Percentiles rank a stretch among this genome's conserved stretches.
Conservation (phyloP, 2,888 invertebrate genomes). For the Anagyrus pseudococci region DNA sequence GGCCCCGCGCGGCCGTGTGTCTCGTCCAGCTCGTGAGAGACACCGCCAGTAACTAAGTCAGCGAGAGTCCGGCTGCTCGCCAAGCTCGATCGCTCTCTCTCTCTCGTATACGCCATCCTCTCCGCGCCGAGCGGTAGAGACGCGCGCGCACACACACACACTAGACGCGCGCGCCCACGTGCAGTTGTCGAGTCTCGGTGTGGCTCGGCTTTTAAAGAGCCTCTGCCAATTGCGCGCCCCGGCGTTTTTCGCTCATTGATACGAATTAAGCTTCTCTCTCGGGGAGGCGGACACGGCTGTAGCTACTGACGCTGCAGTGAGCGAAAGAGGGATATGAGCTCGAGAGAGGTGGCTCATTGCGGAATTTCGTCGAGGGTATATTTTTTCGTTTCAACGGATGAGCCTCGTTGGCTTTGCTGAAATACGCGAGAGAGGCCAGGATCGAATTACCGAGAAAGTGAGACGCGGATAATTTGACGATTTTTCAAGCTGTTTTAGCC, state of each 20-base stretch:
- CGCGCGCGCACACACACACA: neutral
- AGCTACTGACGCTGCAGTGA: neutral
- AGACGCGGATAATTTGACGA: no score
- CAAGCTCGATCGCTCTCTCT: constrained; percentile 15
- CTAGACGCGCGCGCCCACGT: neutral
- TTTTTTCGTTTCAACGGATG: no score
- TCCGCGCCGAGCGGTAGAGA: neutral
- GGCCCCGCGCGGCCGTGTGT: neutral
- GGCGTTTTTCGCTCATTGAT: constrained; percentile 29
- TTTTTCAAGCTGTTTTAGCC: no score
- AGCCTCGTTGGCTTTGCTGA: no score
- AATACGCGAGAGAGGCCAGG: no score
- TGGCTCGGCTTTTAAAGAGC: neutral
- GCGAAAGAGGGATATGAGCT: neutral
- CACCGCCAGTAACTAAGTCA: constrained; percentile 51
- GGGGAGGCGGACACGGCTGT: neutral
- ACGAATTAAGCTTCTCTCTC: constrained; percentile 31
- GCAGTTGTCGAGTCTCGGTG: neutral
- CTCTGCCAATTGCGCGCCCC: constrained; percentile 26
- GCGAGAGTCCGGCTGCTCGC: no score
- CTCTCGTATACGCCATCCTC: neutral
- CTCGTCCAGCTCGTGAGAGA: constrained; percentile 49
- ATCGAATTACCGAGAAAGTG: neutral
- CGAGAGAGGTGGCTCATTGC: neutral
- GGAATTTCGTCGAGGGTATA: no score